phyloP scores from a whole-genome alignment of 2,797 vertebrate genomes.

The Tachyglossus aculeatus region DNA sequence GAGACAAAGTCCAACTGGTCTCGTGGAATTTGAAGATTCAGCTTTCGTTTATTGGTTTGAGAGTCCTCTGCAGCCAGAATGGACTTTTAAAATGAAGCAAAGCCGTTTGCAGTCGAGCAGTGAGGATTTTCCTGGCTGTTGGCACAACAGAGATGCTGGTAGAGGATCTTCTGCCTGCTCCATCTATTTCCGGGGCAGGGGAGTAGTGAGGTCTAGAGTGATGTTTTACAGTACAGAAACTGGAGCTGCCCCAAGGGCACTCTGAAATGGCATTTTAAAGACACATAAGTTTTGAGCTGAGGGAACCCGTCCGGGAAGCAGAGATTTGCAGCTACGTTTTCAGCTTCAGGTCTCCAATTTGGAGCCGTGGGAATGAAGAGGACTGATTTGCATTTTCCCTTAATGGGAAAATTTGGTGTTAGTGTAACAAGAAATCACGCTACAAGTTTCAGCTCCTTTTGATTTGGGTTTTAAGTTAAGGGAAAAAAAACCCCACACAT shows the following conservation, averaged over 20 bases:
- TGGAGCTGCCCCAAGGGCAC: conserved; percentile 9
- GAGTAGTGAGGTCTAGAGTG: too few relatives aligned
- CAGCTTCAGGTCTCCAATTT: not conserved
- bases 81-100: too few relatives aligned
- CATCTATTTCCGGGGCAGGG: too few relatives aligned
- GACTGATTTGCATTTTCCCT: conserved; percentile 31
- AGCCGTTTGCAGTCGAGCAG: too few relatives aligned
- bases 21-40: too few relatives aligned
- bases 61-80: too few relatives aligned
- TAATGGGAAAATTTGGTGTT: too few relatives aligned
- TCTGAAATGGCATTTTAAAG: conserved; percentile 24
- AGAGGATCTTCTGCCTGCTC: too few relatives aligned
- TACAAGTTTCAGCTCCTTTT: conserved; percentile 18
- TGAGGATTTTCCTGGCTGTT: too few relatives aligned
- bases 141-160: too few relatives aligned
- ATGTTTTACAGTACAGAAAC: not conserved
- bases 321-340: conserved; percentile 1
- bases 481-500: not conserved
- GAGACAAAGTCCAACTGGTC: too few relatives aligned
- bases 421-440: not conserved
- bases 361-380: not conserved
- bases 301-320: conserved; percentile 1
- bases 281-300: not conserved
- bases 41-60: too few relatives aligned
- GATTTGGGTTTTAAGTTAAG: conserved; percentile 7